phyloP scores from a whole-genome alignment of 2,113 vertebrate species.

The Actenoides hombroni region DNA sequence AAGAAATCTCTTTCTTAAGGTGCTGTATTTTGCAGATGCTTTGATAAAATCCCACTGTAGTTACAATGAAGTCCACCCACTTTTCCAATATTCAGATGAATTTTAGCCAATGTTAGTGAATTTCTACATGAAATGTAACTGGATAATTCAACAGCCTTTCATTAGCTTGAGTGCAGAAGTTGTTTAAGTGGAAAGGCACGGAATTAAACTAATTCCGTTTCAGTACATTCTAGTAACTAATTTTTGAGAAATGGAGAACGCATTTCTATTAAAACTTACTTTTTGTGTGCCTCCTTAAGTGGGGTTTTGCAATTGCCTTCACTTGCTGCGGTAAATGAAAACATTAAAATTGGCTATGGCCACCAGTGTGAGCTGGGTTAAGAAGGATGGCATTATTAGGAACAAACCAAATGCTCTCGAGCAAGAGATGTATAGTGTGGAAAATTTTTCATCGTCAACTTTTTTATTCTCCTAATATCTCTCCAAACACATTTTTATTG shows the following conservation, averaged over 20 bases:
- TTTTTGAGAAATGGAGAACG: not conserved
- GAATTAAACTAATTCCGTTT: not conserved
- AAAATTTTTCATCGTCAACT: not conserved
- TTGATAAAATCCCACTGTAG: not conserved
- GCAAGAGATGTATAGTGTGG: not conserved
- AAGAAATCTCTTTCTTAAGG: not conserved
- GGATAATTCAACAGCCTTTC: not conserved
- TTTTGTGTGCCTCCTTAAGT: not conserved
- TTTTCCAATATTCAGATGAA: not conserved
- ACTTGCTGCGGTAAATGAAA: not conserved
- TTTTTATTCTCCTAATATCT: not conserved
- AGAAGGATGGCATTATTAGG: not conserved
- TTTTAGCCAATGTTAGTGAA: not conserved
- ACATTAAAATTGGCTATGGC: not conserved
- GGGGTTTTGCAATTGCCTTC: not conserved
- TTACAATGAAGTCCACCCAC: not conserved
- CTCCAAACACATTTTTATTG: not conserved
- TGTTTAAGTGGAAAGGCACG: not conserved
- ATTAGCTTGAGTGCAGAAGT: not conserved
- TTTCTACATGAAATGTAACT: not conserved
- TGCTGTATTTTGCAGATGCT: not conserved
- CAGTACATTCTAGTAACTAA: not conserved
- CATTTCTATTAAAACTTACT: not conserved
- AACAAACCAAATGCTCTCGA: not conserved
- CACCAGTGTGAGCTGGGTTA: rapidly evolving